Base-by-base conservation (phyloP, 2,113 vertebrate genomes). In the Microcebus lehilahytsara region DNA sequence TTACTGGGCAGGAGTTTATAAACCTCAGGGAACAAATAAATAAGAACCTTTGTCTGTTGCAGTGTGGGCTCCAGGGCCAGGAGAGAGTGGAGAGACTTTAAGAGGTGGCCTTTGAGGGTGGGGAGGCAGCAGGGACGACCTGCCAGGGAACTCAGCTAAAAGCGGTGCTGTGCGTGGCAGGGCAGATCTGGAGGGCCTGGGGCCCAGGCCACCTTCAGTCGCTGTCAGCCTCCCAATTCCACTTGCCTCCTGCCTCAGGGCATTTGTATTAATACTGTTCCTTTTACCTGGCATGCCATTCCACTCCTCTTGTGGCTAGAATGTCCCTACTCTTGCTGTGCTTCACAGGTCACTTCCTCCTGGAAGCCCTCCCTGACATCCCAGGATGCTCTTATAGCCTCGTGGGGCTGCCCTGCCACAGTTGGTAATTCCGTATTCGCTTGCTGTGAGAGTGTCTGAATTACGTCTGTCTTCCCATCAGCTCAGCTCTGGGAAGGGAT, bases 1-100 rank as follows among this genome's bases (percentile, higher is more conserved):
- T 87, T 53, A 90, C 40, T 53, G 81, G 62, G 75, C 69, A 74
- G 85, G 72, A 89, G 85, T 91, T 86, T 83, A 69, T 58, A 95
- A 64, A 78, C 60, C 74, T 94, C 88, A 77, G 79, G 74, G 56
- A 93, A 22, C 32, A 95, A 79, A 83, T 77, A 83, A 94, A n/a
- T 78, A 84, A 64, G 19, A 78, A 66, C 2, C 5, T 46, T 27
- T 91, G 53, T 37, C 42, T 77, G 32, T 7, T 53, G 85, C 37
- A 23, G 32, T 27, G 42, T 37, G 60, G 51, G 32, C 49, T 58
- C 27, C 27, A 56, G 51, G 79, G 42, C 56, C 9, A 42, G 77
- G 62, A 58, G 37, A 42, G 13, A 53, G 58, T 25, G 16, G 20
- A 78, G 14, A 51, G 49, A 60, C 32, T 51, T 27, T 40, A 74